A percentile compares a stretch with the other conserved stretches of the same genome.
phyloP scores from a whole-genome alignment of 2,113 vertebrate species.

The Macquaria australasica region DNA sequence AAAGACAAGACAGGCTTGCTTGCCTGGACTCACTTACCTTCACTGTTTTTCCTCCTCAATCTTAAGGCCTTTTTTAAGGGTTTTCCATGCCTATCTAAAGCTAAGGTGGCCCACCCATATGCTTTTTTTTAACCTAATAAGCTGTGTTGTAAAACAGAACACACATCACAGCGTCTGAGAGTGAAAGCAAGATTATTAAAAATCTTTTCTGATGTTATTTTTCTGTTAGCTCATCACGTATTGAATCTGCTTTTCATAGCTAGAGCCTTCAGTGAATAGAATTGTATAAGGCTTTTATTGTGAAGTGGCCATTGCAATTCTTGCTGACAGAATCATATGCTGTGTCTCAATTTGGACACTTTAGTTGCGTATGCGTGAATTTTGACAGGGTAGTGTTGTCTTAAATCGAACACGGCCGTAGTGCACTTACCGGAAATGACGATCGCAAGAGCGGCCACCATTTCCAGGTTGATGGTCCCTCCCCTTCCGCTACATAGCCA shows the following conservation, averaged over 20 bases:
- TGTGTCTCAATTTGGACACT: no score
- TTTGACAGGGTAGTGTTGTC: no score
- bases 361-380: no score
- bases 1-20: conserved; percentile 15
- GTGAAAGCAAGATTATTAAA: not conserved
- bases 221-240: not conserved
- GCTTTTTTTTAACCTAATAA: not conserved
- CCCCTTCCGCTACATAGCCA: no score
- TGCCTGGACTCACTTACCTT: conserved; percentile 13
- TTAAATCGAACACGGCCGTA: no score
- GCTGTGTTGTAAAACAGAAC: not conserved
- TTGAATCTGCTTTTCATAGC: not conserved
- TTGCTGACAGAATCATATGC: not conserved
- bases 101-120: not conserved
- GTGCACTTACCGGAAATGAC: no score
- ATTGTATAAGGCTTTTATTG: not conserved
- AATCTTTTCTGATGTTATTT: not conserved
- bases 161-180: not conserved
- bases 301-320: not conserved
- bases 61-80: not conserved
- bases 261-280: not conserved
- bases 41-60: conserved; percentile 11
- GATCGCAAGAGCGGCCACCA: no score
- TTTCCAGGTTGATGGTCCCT: no score
- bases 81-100: conserved; percentile 24